Evolutionary conservation across 2,113 vertebrate genomes (phyloP).

Genomic region (Tupaia chinensis): DNA sequence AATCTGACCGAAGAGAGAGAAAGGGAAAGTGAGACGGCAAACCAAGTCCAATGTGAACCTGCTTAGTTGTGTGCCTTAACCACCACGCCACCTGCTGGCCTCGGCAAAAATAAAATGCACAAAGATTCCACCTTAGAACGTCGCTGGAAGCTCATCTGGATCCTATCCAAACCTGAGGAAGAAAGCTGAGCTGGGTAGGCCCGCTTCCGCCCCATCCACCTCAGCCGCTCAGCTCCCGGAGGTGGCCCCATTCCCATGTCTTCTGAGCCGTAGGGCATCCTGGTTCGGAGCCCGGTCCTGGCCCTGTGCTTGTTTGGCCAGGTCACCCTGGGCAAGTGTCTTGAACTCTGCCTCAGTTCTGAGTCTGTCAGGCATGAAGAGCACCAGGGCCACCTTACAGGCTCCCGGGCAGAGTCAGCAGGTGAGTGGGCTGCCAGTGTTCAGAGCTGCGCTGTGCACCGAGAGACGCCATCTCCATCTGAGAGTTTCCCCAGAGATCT

Average conservation of each 20-base stretch:
- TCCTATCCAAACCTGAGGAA: fast-evolving
- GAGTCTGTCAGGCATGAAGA: not conserved
- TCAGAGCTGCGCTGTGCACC: not conserved
- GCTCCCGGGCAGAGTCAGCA: not conserved
- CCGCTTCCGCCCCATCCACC: fast-evolving
- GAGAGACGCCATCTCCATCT: not conserved
- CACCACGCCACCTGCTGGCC: no score
- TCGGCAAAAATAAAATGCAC: no score
- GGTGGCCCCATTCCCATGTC: not conserved
- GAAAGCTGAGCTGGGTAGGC: fast-evolving
- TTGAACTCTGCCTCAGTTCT: not conserved
- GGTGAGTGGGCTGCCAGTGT: not conserved
- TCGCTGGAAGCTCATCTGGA: not conserved
- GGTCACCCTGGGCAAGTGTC: not conserved
- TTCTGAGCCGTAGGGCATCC: not conserved
- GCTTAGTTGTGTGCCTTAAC: no score
- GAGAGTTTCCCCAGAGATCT: not conserved
- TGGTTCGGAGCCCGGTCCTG: not conserved
- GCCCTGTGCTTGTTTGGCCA: not conserved
- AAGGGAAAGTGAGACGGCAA: no score
- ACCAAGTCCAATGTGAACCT: no score
- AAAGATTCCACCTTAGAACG: no score
- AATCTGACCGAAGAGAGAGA: no score
- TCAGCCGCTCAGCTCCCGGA: not conserved
- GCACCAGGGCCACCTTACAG: not conserved